Conservation (phyloP, 2,113 vertebrate genomes). For the Panthera leo region DNA sequence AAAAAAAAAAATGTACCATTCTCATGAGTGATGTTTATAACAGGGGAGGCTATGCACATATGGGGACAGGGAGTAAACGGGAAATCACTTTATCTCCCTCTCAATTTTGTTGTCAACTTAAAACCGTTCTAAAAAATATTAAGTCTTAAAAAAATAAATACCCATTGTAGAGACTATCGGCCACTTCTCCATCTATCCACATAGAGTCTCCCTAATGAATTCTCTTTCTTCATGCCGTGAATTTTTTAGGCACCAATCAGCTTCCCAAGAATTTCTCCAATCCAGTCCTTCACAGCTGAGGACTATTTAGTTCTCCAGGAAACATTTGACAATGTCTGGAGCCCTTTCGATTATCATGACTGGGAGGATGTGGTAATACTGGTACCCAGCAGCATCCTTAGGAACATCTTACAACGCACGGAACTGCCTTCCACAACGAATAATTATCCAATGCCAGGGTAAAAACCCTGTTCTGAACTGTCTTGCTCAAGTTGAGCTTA, state of each 20-base stretch:
- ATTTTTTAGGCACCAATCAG: not conserved
- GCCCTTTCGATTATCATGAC: not conserved
- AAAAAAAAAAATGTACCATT: not conserved
- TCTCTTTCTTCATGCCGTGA: not conserved
- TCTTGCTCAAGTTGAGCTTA: not conserved
- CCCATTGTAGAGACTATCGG: not conserved
- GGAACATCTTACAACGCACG: not conserved
- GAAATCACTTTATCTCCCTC: not conserved
- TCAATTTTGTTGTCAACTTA: not conserved
- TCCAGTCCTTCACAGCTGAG: rapidly evolving
- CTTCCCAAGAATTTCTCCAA: not conserved
- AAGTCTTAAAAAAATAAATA: not conserved
- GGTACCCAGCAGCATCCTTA: not conserved
- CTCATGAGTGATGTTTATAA: not conserved
- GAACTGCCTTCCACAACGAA: not conserved
- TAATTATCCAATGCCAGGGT: not conserved
- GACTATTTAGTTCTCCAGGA: not conserved
- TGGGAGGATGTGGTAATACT: not conserved
- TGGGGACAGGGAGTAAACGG: not conserved
- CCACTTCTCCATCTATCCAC: not conserved
- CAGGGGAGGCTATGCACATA: not conserved
- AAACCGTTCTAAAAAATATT: not conserved
- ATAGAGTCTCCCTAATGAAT: not conserved
- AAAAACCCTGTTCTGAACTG: not conserved
- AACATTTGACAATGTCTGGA: not conserved